phyloP scores from a whole-genome alignment of 2,888 invertebrate genomes.

The Falcaria lacertinaria region DNA sequence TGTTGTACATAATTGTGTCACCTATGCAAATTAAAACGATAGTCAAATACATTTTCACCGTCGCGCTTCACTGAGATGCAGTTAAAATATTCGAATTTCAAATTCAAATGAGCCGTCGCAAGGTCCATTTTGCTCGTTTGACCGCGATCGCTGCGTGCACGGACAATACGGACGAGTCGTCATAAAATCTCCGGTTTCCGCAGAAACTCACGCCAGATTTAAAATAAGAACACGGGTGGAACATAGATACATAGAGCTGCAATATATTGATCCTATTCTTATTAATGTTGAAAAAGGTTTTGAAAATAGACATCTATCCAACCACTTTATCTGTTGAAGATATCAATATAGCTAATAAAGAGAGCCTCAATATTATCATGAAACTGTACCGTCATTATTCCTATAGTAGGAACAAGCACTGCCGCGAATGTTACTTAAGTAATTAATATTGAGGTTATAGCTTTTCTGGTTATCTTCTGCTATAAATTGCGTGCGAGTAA shows the following conservation, averaged over 20 bases:
- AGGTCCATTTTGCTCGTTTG: constrained; percentile 48
- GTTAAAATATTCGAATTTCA: constrained; percentile 51
- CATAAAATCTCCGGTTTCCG: constrained; percentile 74
- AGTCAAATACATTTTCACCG: constrained; percentile 2
- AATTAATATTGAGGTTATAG: too few species aligned
- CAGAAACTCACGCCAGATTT: constrained; percentile 67
- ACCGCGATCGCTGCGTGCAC: constrained; percentile 58
- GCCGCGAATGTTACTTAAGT: too few species aligned
- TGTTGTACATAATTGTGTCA: constrained; percentile 29
- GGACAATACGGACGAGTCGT: constrained; percentile 74
- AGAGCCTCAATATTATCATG: too few species aligned
- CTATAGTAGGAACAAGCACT: too few species aligned
- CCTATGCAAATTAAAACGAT: constrained; percentile 12
- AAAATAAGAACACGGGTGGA: constrained; percentile 63
- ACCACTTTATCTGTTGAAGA: too few species aligned
- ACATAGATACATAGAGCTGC: constrained; percentile 40
- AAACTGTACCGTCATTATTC: too few species aligned
- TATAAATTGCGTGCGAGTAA: neutral
- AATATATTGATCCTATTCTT: neutral
- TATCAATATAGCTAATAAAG: too few species aligned
- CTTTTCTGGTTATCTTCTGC: too few species aligned
- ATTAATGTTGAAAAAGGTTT: too few species aligned
- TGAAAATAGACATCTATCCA: too few species aligned
- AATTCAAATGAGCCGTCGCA: constrained; percentile 70
- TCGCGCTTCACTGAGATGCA: constrained; percentile 23